These are phyloP conservation scores for Tolmerus cingulatus DNA, from an alignment of 2,888 invertebrate genomes.

Conservation along the genomic window DNA sequence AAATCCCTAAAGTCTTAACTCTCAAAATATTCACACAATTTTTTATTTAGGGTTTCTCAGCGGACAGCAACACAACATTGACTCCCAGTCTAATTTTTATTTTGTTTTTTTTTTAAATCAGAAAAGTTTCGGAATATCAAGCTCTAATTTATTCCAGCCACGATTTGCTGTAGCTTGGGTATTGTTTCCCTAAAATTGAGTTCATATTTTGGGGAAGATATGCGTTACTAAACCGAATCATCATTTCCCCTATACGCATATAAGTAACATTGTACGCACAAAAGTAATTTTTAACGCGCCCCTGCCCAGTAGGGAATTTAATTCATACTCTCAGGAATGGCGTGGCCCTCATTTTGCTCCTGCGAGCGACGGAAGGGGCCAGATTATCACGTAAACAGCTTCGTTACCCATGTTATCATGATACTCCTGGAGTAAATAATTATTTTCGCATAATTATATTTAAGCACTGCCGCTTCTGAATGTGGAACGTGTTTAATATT, in stretches of 20 bases:
- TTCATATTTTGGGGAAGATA: not conserved
- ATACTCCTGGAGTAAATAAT: not conserved
- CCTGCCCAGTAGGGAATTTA: not conserved
- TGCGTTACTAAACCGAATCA: not conserved
- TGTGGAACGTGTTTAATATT: not conserved
- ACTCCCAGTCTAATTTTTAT: not conserved
- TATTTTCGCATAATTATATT: slow-evolving; percentile 3
- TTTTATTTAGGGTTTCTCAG: not conserved
- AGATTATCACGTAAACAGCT: not conserved
- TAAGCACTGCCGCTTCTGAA: not conserved
- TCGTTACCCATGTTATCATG: not conserved
- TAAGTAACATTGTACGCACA: not conserved
- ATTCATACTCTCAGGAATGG: not conserved
- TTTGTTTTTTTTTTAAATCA: not conserved
- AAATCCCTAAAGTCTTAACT: not conserved
- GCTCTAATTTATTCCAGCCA: slow-evolving; percentile 4
- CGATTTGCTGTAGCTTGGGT: not conserved
- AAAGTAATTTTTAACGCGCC: not conserved
- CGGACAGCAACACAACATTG: not conserved
- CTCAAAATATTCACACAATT: not conserved
- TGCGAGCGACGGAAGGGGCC: not conserved
- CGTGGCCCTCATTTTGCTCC: not conserved
- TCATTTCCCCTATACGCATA: not conserved
- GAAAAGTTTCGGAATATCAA: slow-evolving; percentile 21
- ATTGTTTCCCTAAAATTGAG: not conserved